Base-by-base conservation (phyloP, 1,140 invertebrate species). In the Ganaspis sp. region DNA sequence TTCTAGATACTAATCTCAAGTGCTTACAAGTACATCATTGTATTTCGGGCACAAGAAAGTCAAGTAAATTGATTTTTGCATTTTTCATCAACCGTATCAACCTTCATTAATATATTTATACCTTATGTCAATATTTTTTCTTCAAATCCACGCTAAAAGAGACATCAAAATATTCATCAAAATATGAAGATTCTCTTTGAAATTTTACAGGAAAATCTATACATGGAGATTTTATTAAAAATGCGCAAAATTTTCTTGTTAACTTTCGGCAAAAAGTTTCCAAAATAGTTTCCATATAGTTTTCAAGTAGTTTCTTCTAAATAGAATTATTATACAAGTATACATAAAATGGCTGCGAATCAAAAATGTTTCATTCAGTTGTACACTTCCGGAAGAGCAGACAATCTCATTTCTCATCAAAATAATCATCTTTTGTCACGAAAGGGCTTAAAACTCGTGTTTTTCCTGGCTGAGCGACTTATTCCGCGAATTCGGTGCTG, bases 401-500 rank as follows among this genome's bases (percentile, higher is more conserved):
- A 64, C 58, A 64, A 64, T 64, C 58, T 64, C 58, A 26, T 64
- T 64, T 29, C 58, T 64, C 58, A 64, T 64, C 58, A 64, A 64
- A 64, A 64, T 64, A 64, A 64, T 64, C 58, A 64, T 64, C 58
- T 64, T 64, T 64, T 64, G 58, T 64, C 58, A 34, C 23, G 58
- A 64, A 49, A 29, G 58, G 26, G 26, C 58, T 29, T 64, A 29
- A 64, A 64, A 29, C 58, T 64, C 58, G 58, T 64, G 21, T 64
- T 64, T 64, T 64, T 64, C 58, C 58, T 64, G 58, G 58, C 58
- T 64, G 23, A 26, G 26, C 58, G 58, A 64, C 58, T 64, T 64
- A 64, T 64, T 64, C 23, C 58, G 58, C 53, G 58, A 64, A 64
- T 29, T 64, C 58, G 58, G 58, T 64, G 58, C 26, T 64, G 23